Base-by-base conservation (phyloP, 2,888 invertebrate genomes). In the Rhaphigaster nebulosa region DNA sequence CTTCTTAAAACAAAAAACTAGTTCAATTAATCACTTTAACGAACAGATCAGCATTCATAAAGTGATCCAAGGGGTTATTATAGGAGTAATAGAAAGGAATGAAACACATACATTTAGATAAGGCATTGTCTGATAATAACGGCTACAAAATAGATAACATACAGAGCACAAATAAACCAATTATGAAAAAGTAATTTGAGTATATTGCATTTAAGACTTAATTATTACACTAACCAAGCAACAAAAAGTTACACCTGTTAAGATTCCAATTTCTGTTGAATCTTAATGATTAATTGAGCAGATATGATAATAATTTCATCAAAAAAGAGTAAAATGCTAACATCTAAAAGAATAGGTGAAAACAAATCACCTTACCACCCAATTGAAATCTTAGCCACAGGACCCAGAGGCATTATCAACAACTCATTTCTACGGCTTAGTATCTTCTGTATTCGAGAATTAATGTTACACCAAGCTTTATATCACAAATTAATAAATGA, bases 281-380 rank as follows among this genome's bases (percentile, higher is more conserved):
- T 8, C 26, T 20, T 76, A 29, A 23, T 18, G 8, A 20, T 34
- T 4, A 76, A 34, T 34, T 65, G 65, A 34, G 29, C 15, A 65
- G 13, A 34, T 60, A 12, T n/a, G 6, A 26, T n/a, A 65, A 5
- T 29, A 34, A 34, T 18, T 29, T 4, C 10, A 41, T 41, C 1
- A 80, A 20, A 65, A 15, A 76, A 18, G 0, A 45, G 26, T 45
- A 23, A 84, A 84, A 84, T 45, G 4, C 3, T 45, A 50, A 84
- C 12, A n/a, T 65, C 13, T n/a, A 45, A 84, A 80, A 84, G 13
- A 41, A 45, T 5, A 84, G n/a, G 50, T 45, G 26, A n/a, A 50
- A 84, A 84, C 20, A 41, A 45, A 45, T 84, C 84, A 84, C 41
- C 84, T 84, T 84, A 84, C 84, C 84, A 84, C 45, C 84, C 84